These are phyloP conservation scores for Macropis europaea DNA, from an alignment of 2,888 invertebrate species.

Conservation along the genomic window DNA sequence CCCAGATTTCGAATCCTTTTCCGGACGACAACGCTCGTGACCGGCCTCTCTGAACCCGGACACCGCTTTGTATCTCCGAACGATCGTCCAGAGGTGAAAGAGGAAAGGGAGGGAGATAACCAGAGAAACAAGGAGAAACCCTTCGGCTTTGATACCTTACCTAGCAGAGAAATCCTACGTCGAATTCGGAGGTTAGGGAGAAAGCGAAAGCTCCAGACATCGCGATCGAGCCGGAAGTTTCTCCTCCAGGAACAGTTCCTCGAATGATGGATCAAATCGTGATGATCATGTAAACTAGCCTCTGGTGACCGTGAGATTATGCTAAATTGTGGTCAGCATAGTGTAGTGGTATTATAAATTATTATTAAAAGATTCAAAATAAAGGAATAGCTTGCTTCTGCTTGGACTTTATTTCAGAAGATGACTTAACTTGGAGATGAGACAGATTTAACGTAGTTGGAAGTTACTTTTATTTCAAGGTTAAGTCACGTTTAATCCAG, in stretches of 20 bases:
- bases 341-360: no score
- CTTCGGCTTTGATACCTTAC: constrained; percentile 16
- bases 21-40: constrained; percentile 64
- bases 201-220: constrained; percentile 66
- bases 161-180: constrained; percentile 18
- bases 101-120: constrained; percentile 29
- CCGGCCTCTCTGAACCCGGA: constrained; percentile 69
- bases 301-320: constrained; percentile 11
- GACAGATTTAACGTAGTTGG: no score
- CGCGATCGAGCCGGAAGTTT: constrained; percentile 55
- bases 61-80: constrained; percentile 41
- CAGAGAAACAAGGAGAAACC: constrained; percentile 43
- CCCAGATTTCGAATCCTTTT: constrained; percentile 60
- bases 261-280: constrained; percentile 52
- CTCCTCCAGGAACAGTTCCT: constrained; percentile 56
- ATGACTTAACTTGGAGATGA: no score
- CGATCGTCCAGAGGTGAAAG: constrained; percentile 30
- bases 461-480: no score
- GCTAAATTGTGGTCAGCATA: no score
- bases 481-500: no score
- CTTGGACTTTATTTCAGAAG: no score
- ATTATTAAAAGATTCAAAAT: no score
- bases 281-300: constrained; percentile 43
- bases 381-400: no score
- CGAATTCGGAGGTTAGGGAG: constrained; percentile 31